A percentile compares a stretch with the other conserved stretches of the same genome.
These are phyloP conservation scores for Thelaira solivaga DNA, from an alignment of 2,888 invertebrate genomes.

Conservation along the genomic window DNA sequence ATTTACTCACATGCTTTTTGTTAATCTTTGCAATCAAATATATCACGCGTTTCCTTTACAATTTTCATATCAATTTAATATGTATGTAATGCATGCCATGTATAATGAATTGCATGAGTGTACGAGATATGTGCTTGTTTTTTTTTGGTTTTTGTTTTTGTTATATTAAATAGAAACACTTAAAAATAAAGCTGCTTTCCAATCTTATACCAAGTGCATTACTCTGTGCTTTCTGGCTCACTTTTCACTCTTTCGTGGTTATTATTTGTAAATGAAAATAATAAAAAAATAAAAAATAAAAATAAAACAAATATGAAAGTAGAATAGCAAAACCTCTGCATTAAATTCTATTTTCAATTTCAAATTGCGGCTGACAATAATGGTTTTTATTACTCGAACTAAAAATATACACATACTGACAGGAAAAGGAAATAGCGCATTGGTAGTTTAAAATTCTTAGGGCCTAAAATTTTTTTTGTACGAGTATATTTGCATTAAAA, in stretches of 20 bases:
- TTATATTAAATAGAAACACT: conserved; percentile 53
- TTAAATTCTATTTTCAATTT: conserved; percentile 62
- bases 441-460: not conserved
- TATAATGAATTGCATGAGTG: not conserved
- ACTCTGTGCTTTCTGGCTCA: conserved; percentile 5
- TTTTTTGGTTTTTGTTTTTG: not conserved
- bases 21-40: conserved; percentile 46
- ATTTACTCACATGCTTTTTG: conserved; percentile 14
- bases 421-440: not conserved
- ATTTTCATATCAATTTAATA: conserved; percentile 16
- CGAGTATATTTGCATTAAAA: not conserved
- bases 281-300: conserved; percentile 21
- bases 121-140: not conserved
- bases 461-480: conserved; percentile 5
- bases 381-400: conserved; percentile 48
- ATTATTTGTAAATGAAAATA: conserved; percentile 28
- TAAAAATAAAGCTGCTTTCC: conserved; percentile 49
- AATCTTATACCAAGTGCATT: conserved; percentile 45
- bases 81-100: conserved; percentile 21
- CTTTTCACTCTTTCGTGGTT: conserved; percentile 17
- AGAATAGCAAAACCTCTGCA: conserved; percentile 58
- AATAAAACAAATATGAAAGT: conserved; percentile 35
- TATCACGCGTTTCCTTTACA: conserved; percentile 3
- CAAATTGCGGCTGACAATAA: conserved; percentile 62
- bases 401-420: not conserved